Evolutionary conservation across 2,888 invertebrate species (phyloP).

Genomic region (Caenorhabditis sp.): DNA sequence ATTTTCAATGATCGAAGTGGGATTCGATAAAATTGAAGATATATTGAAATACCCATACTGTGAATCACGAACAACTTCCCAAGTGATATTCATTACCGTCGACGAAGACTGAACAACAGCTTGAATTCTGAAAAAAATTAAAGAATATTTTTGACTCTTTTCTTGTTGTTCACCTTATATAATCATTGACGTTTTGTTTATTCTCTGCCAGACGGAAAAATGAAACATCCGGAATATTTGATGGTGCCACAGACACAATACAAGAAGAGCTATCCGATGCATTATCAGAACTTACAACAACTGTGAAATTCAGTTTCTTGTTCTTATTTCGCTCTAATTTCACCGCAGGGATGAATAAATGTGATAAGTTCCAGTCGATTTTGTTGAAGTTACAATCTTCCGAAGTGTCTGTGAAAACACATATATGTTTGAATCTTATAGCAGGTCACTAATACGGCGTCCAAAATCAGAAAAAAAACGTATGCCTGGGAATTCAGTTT

Average conservation of each 20-base stretch:
- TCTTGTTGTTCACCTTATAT: slow-evolving; percentile 19
- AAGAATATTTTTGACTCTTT: too few species aligned
- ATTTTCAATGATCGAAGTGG: slow-evolving; percentile 29
- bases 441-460: too few species aligned
- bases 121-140: slow-evolving; percentile 38
- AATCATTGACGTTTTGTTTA: slow-evolving; percentile 38
- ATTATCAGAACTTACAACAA: slow-evolving; percentile 18
- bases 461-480: too few species aligned
- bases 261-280: slow-evolving; percentile 30
- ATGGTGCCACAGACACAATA: slow-evolving; percentile 21
- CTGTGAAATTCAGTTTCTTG: slow-evolving; percentile 28
- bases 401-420: slow-evolving; percentile 8
- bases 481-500: too few species aligned
- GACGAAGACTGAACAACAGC: slow-evolving; percentile 22
- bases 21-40: slow-evolving; percentile 12
- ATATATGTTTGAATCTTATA: too few species aligned
- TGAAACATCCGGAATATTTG: slow-evolving; percentile 24
- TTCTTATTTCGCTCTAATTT: slow-evolving; percentile 6
- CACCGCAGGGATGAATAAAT: slow-evolving; percentile 11
- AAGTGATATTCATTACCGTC: slow-evolving; percentile 24
- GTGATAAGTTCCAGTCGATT: not conserved
- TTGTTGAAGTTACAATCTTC: slow-evolving; percentile 12
- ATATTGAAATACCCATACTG: slow-evolving; percentile 36
- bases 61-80: slow-evolving; percentile 29
- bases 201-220: slow-evolving; percentile 23